Percentiles rank a stretch among this genome's conserved stretches.
Evolutionary conservation across 2,888 invertebrate genomes (phyloP).

Genomic region (Drosophila trichaetosa): DNA sequence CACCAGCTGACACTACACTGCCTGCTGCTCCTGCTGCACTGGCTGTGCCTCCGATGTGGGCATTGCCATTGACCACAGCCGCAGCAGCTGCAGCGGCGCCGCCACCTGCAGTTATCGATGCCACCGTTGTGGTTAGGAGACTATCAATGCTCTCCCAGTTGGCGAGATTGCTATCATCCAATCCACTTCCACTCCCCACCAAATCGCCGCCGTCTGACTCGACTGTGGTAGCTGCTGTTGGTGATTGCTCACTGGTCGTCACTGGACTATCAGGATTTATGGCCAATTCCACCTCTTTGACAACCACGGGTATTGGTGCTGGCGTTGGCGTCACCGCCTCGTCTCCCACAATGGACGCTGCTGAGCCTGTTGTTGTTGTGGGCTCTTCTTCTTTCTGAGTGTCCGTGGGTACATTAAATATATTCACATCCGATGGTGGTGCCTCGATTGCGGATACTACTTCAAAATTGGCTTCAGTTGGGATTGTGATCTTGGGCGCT

Average conservation of each 20-base stretch:
- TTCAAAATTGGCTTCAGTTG: neutral
- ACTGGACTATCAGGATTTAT: conserved; percentile 5
- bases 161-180: conserved; percentile 57
- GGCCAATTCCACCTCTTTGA: conserved; percentile 30
- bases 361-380: conserved; percentile 24
- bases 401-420: conserved; percentile 60
- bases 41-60: conserved; percentile 30
- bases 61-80: conserved; percentile 70
- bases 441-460: neutral
- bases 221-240: conserved; percentile 22
- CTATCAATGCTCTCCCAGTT: conserved; percentile 83
- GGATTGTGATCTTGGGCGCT: conserved; percentile 27
- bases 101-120: conserved; percentile 63
- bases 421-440: conserved; percentile 67
- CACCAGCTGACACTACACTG: conserved; percentile 5
- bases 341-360: conserved; percentile 6
- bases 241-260: conserved; percentile 2
- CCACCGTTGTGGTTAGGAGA: conserved; percentile 76
- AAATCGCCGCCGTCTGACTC: conserved; percentile 39
- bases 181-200: conserved; percentile 47
- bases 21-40: conserved; percentile 18
- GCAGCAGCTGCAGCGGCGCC: conserved; percentile 61
- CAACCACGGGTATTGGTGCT: conserved; percentile 13
- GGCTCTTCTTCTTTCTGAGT: conserved; percentile 33
- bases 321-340: conserved; percentile 8